Evolutionary conservation across 2,888 invertebrate genomes (phyloP).

Genomic region (Choristoneura rosaceana): DNA sequence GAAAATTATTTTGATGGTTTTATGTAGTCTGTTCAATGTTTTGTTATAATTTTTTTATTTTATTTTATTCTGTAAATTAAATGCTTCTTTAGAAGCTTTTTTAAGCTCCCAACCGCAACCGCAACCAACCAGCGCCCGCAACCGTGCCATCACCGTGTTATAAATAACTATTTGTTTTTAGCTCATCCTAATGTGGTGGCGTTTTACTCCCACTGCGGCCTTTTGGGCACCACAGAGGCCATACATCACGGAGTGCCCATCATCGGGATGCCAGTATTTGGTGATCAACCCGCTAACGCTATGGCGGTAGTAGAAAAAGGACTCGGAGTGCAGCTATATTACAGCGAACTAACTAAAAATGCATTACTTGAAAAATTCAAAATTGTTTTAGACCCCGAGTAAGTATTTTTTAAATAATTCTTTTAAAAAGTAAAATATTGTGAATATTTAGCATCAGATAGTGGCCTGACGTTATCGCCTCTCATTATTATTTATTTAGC

Average conservation of each 20-base stretch:
- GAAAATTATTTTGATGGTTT: too few relatives aligned
- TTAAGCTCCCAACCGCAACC: too few relatives aligned
- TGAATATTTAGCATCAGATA: too few relatives aligned
- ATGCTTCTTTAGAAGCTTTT: too few relatives aligned
- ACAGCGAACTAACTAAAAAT: constrained; percentile 78
- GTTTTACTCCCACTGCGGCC: constrained; percentile 85
- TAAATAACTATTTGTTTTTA: constrained; percentile 52
- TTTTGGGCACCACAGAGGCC: constrained; percentile 84
- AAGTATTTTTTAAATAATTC: constrained; percentile 50
- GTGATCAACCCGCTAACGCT: constrained; percentile 85
- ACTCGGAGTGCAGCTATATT: constrained; percentile 73
- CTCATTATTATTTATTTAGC: too few relatives aligned
- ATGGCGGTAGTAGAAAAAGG: constrained; percentile 76
- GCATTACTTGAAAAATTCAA: constrained; percentile 74
- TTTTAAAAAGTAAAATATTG: too few relatives aligned
- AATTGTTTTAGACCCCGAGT: constrained; percentile 80
- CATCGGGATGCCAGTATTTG: constrained; percentile 85
- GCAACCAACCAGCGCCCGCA: too few relatives aligned
- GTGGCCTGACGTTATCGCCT: too few relatives aligned
- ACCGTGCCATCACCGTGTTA: too few relatives aligned
- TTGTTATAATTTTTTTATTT: too few relatives aligned
- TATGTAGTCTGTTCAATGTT: too few relatives aligned
- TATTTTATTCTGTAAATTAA: too few relatives aligned
- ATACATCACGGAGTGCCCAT: constrained; percentile 85
- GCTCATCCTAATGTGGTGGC: constrained; percentile 81